A percentile compares a stretch with the other conserved stretches of the same genome.
phyloP scores from a whole-genome alignment of 2,113 vertebrate genomes.

The Phylloscopus whistleri region DNA sequence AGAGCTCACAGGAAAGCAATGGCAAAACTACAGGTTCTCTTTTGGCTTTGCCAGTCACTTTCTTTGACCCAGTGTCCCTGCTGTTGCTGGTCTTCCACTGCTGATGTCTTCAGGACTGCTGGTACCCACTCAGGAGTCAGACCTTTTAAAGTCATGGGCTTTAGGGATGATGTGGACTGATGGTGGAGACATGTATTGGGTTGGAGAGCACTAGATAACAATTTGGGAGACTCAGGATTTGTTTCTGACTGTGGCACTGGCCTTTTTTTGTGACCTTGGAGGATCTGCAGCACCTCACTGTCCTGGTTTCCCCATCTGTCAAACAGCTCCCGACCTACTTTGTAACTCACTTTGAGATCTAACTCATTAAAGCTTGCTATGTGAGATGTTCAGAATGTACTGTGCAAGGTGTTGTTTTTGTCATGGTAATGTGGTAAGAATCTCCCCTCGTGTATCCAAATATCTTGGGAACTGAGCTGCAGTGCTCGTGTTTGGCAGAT shows the following conservation, averaged over 20 bases:
- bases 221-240: not conserved
- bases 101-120: not conserved
- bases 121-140: not conserved
- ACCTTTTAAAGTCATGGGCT: not conserved
- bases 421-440: not conserved
- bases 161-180: not conserved
- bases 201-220: not conserved
- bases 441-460: not conserved
- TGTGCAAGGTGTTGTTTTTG: not conserved
- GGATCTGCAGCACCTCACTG: not conserved
- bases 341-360: not conserved
- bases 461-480: not conserved
- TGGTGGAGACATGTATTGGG: not conserved
- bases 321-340: not conserved
- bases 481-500: not conserved
- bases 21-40: not conserved
- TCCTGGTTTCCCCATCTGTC: constrained; percentile 33
- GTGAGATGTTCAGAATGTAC: not conserved
- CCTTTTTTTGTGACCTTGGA: not conserved
- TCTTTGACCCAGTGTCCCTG: not conserved
- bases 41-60: not conserved
- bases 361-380: not conserved
- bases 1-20: not conserved
- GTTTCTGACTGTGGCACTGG: not conserved
- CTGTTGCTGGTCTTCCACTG: not conserved